Evolutionary conservation across 2,113 vertebrate genomes (phyloP).

Genomic region (Astur gentilis): DNA sequence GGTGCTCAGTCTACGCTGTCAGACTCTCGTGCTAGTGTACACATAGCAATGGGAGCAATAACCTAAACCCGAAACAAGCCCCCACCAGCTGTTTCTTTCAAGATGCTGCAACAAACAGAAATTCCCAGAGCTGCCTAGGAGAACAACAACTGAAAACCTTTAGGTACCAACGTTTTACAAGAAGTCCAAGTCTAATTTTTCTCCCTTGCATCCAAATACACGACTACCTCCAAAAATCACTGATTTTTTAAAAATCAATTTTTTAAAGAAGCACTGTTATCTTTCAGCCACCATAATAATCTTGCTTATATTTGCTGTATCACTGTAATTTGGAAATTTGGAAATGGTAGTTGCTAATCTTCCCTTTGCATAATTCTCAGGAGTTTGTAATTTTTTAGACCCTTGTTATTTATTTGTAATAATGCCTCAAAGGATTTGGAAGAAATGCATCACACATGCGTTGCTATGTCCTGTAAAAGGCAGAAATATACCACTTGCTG

Average conservation of each 20-base stretch:
- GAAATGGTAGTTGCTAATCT: background rate
- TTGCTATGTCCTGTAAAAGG: background rate
- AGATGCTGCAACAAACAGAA: background rate
- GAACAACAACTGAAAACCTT: background rate
- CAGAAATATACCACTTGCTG: background rate
- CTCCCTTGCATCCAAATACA: background rate
- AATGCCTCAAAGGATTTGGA: background rate
- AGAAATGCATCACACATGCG: fast-evolving
- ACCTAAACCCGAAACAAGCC: background rate
- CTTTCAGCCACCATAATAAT: background rate
- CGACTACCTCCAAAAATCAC: background rate
- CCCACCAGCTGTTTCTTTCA: background rate
- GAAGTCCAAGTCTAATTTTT: background rate
- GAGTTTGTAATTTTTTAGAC: background rate
- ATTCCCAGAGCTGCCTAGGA: background rate
- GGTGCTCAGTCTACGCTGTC: fast-evolving
- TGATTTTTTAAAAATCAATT: background rate
- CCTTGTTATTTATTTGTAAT: background rate
- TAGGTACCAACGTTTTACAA: background rate
- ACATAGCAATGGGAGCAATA: fast-evolving
- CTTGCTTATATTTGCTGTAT: background rate
- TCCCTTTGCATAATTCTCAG: background rate
- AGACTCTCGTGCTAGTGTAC: background rate
- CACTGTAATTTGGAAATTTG: background rate
- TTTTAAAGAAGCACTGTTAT: background rate